Base-by-base conservation (phyloP, 1,140 invertebrate genomes). In the Dreissena polymorpha region DNA sequence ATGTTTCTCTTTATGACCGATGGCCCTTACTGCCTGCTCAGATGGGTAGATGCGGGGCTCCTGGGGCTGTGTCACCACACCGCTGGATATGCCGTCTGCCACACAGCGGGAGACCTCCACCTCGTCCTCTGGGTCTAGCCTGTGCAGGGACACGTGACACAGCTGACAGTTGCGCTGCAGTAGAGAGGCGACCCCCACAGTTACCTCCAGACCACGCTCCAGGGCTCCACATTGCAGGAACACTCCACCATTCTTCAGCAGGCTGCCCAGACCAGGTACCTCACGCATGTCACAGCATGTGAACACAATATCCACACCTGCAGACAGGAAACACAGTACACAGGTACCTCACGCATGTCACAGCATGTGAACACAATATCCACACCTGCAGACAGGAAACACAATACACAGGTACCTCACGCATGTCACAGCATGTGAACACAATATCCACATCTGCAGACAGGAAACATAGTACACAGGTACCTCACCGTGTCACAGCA, bases 241-340 rank as follows among this genome's bases (percentile, higher is more conserved):
- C 16, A 18, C 21, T 23, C 57, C 57, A 60, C 57, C 57, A 60
- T 60, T 23, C 57, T 23, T 60, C 2, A 60, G 16, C 21, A 60
- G 57, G 16, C 16, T 18, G 57, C 57, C 16, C 57, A 60, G 16
- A 60, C 16, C 2, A 18, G 16, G 57, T 10, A 60, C 16, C 16
- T 23, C 21, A 23, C 57, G 16, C 2, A 23, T 18, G 16, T 60
- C 57, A 60, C 57, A 18, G 21, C 57, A 60, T 18, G 16, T 18
- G 57, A 60, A 60, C 57, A 60, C 57, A n/a, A 60, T 60, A 60
- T 60, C 57, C 3, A 60, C 57, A n/a, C 57, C 57, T 60, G 21
- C 39, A 39, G 39, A 18, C 53, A 55, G 12, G 18, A 60, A 60
- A 60, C 2, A 60, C 21, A 60, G 57, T n/a, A 60, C 21, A n/a